These are phyloP conservation scores for Apodemus sylvaticus DNA, from an alignment of 2,113 vertebrate genomes.

Conservation along the genomic window DNA sequence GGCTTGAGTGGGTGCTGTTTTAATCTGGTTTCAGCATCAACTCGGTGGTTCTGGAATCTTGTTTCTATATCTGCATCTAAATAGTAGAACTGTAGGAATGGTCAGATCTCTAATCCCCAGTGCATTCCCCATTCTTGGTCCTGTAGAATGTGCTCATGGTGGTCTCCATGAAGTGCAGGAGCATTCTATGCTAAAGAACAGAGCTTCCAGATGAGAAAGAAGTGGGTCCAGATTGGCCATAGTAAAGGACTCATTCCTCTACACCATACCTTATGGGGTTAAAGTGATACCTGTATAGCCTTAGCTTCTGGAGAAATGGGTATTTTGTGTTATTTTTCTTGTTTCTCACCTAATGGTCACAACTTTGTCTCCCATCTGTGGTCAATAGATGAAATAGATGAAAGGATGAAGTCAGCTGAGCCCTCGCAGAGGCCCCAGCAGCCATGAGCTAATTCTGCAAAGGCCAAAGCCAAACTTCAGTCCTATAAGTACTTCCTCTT, in stretches of 20 bases:
- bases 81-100: neutral
- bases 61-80: neutral
- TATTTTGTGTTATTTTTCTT: neutral
- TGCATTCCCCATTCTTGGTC: neutral
- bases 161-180: neutral
- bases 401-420: neutral
- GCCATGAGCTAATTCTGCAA: neutral
- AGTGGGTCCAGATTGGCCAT: neutral
- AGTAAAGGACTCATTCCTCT: neutral
- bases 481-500: neutral
- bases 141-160: neutral
- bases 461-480: neutral
- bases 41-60: neutral
- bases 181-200: neutral
- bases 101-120: neutral
- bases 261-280: neutral
- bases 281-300: neutral
- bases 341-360: neutral
- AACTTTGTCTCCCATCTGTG: neutral
- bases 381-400: too few species aligned
- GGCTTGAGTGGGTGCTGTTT: neutral
- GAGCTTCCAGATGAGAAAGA: too few species aligned
- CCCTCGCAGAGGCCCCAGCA: neutral
- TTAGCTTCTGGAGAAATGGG: slow-evolving; percentile 19
- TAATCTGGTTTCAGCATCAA: neutral